Percentiles rank a stretch among this genome's conserved stretches.
Conservation (phyloP, 2,888 invertebrate genomes). For the Scrobipalpa costella region DNA sequence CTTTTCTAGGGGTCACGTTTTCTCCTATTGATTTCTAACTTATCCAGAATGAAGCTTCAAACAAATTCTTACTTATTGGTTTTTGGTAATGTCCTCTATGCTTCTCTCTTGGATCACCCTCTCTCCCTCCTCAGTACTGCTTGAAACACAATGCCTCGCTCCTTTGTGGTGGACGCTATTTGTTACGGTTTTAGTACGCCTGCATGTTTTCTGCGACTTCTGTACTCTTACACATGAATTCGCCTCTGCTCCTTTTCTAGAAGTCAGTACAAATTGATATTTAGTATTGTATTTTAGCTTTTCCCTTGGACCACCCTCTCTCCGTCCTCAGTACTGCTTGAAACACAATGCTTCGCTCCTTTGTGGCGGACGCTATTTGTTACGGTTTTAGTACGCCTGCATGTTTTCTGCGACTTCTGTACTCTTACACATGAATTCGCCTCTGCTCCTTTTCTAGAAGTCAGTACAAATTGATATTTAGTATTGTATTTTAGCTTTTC, state of each 20-base stretch:
- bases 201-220: no score
- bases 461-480: not conserved
- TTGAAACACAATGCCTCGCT: slow-evolving; percentile 11
- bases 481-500: not conserved
- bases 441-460: not conserved
- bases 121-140: slow-evolving; percentile 12
- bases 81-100: not conserved
- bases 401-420: no score
- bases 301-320: slow-evolving; percentile 33
- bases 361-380: slow-evolving; percentile 11
- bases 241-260: not conserved
- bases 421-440: no score
- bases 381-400: not conserved
- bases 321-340: slow-evolving; percentile 11
- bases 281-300: not conserved
- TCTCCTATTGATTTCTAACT: not conserved
- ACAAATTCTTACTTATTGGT: not conserved
- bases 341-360: slow-evolving; percentile 9
- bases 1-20: not conserved
- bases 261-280: not conserved
- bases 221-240: no score
- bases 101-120: slow-evolving; percentile 32
- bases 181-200: not conserved
- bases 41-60: not conserved
- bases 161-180: slow-evolving; percentile 11